Evolutionary conservation across 2,113 vertebrate genomes (phyloP), one percentile per base, ranked within the genome.

Genomic region (Mungos mungo): DNA sequence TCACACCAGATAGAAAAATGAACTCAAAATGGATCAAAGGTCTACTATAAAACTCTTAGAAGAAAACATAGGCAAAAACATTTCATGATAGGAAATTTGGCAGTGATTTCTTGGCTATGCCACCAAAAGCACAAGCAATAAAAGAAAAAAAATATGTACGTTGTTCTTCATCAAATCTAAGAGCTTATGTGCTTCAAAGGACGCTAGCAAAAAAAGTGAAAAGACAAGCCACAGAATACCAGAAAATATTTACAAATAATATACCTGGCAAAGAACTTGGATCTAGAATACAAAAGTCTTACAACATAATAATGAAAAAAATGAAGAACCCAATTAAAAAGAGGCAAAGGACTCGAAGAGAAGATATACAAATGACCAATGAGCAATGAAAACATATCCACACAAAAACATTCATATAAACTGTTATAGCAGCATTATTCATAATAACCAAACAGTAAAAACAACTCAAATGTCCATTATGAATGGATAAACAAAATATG

Each of bases 301-400:
- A 31, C 4, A 65, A 29, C 41, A 66, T 89, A 89, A 76, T 60
- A 92, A 91, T 69, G 74, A 86, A 82, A 94, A 94, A 92, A 79
- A 92, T 3, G 29, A 31, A 81, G 41, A 93, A 87, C 5, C 8
- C 21, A 35, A 83, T 69, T 97, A 45, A 88, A 90, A 31, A 66
- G 38, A 1, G 29, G 33, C n/a, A 88, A 38, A 54, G 11, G 31
- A 88, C 33, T 74, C 80, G 18, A 84, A 50, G 16, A 91, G 9
- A 76, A 87, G n/a, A 57, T 23, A 77, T 25, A 41, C 1, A 60
- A 63, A 65, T 50, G 50, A 15, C 27, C 7, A 35, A 77, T 35
- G 87, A 71, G 19, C 12, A 57, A 77, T 18, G 27, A 47, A 76
- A 77, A 72, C 47, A 57, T 29, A 6, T 79, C 27, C 52, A 87